Percentiles rank a stretch among this genome's conserved stretches.
phyloP scores from a whole-genome alignment of 2,797 vertebrate species.

The Malacoctenus gilli region DNA sequence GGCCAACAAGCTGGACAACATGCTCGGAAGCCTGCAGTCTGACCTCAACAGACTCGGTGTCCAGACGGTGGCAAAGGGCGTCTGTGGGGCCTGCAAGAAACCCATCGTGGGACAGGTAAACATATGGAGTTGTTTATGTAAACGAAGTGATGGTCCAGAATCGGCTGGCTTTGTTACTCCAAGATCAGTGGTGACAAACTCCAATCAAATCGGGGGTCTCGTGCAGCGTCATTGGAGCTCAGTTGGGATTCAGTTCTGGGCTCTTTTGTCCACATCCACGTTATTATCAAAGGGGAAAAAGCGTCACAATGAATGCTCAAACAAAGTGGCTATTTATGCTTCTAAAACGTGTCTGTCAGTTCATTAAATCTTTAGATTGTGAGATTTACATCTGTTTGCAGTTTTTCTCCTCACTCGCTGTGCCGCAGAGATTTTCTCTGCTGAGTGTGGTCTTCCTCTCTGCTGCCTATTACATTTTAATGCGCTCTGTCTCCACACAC shows the following conservation, averaged over 20 bases:
- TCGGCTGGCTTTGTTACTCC: too few relatives aligned
- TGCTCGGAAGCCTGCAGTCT: slow-evolving; percentile 94
- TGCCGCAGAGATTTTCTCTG: slow-evolving; percentile 15
- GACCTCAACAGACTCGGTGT: slow-evolving; percentile 93
- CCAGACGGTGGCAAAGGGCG: slow-evolving; percentile 92
- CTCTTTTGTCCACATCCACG: too few relatives aligned
- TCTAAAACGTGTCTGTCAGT: too few relatives aligned
- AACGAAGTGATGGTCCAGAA: too few relatives aligned
- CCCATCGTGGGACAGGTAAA: slow-evolving; percentile 93
- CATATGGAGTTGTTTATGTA: slow-evolving; percentile 1
- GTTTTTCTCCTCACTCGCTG: too few relatives aligned
- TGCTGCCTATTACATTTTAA: slow-evolving; percentile 47
- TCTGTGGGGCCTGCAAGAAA: slow-evolving; percentile 96
- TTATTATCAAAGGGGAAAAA: too few relatives aligned
- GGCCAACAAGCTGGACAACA: slow-evolving; percentile 95
- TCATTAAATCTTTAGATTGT: slow-evolving; percentile 1
- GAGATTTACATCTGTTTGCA: slow-evolving; percentile 16
- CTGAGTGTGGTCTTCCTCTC: slow-evolving; percentile 27
- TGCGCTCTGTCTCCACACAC: slow-evolving; percentile 44
- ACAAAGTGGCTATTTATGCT: too few relatives aligned
- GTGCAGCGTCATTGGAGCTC: too few relatives aligned
- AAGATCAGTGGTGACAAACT: too few relatives aligned
- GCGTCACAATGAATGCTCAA: too few relatives aligned
- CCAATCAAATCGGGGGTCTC: too few relatives aligned
- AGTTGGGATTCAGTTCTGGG: too few relatives aligned